Conservation (phyloP, 2,888 invertebrate genomes). For the Nowickia ferox region DNA sequence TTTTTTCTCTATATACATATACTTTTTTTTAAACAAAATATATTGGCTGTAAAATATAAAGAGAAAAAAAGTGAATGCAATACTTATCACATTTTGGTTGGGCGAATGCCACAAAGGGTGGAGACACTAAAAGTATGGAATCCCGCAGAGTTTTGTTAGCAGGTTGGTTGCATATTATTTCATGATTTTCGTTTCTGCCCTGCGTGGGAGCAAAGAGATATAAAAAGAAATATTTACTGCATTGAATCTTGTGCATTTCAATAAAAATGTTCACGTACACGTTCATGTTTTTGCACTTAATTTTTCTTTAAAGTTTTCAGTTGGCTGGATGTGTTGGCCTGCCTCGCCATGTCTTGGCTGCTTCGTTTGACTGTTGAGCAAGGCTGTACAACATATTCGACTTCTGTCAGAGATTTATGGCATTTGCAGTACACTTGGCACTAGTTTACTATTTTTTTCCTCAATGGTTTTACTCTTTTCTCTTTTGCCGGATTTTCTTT, state of each 20-base stretch:
- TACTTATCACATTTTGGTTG: constrained; percentile 58
- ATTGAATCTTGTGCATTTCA: constrained; percentile 63
- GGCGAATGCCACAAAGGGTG: constrained; percentile 6
- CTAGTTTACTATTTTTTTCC: constrained; percentile 64
- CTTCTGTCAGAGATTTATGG: constrained; percentile 76
- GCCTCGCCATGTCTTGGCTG: constrained; percentile 36
- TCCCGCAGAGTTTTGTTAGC: constrained; percentile 66
- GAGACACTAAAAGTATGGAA: constrained; percentile 24
- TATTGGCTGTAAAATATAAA: constrained; percentile 32
- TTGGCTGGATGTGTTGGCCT: constrained; percentile 43
- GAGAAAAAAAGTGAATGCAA: constrained; percentile 44
- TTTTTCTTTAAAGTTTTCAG: constrained; percentile 27
- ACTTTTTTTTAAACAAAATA: constrained; percentile 44
- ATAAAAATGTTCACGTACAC: constrained; percentile 56
- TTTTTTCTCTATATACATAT: constrained; percentile 6
- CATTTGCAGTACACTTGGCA: constrained; percentile 74
- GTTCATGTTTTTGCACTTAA: constrained; percentile 55
- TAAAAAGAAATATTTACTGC: constrained; percentile 52
- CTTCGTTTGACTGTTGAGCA: constrained; percentile 47
- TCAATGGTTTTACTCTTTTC: constrained; percentile 40
- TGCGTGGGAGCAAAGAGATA: constrained; percentile 65
- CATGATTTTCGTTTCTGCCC: constrained; percentile 47
- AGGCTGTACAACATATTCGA: constrained; percentile 70
- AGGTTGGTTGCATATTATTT: constrained; percentile 57
- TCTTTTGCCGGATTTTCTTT: constrained; percentile 45